Evolutionary conservation across 2,113 vertebrate species (phyloP).

Genomic region (Antennarius striatus): DNA sequence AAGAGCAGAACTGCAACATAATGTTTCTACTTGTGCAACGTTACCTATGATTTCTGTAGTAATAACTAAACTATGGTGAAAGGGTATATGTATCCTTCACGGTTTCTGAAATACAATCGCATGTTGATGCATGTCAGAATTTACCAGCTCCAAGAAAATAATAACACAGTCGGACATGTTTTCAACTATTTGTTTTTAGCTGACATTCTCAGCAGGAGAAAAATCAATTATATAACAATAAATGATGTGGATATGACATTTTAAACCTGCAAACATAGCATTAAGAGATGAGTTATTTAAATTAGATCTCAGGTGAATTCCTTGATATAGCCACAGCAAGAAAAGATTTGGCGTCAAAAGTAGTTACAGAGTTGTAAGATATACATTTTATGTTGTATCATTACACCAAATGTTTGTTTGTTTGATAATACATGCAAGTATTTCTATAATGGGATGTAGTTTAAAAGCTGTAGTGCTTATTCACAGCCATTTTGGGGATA

Average conservation of each 20-base stretch:
- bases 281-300: not conserved
- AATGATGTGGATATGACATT: not conserved
- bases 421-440: too few species aligned
- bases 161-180: not conserved
- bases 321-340: not conserved
- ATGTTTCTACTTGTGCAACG: slow-evolving; percentile 11
- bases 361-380: too few species aligned
- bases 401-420: too few species aligned
- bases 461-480: too few species aligned
- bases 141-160: not conserved
- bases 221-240: not conserved
- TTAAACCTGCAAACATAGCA: not conserved
- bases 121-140: not conserved
- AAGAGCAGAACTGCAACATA: not conserved
- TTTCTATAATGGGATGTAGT: too few species aligned
- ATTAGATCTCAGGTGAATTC: not conserved
- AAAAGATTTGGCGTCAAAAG: too few species aligned
- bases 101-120: slow-evolving; percentile 7
- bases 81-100: not conserved
- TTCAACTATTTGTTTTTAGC: not conserved
- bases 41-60: slow-evolving; percentile 2
- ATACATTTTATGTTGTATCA: too few species aligned
- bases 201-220: not conserved
- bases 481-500: too few species aligned
- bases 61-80: slow-evolving; percentile 2